Conservation (phyloP, 2,888 invertebrate species). For the Thereva nobilitata region DNA sequence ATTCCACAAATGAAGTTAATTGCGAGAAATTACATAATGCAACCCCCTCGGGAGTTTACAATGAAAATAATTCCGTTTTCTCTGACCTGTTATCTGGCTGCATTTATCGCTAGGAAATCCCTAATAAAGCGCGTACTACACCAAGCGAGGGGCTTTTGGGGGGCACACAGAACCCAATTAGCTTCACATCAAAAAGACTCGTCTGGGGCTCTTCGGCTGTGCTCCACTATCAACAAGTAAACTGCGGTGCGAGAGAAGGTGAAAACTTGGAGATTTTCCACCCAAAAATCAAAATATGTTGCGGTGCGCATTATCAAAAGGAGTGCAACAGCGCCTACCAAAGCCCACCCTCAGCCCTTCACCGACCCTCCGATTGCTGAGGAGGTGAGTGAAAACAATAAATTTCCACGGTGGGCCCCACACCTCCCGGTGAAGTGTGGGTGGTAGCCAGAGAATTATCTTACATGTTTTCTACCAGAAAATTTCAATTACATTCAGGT, state of each 20-base stretch:
- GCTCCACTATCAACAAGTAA: slow-evolving; percentile 32
- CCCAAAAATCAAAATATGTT: slow-evolving; percentile 33
- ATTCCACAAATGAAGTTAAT: too few relatives aligned
- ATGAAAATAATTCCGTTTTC: neutral
- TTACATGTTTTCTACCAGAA: slow-evolving; percentile 10
- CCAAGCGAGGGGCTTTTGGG: too few relatives aligned
- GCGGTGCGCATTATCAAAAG: slow-evolving; percentile 42
- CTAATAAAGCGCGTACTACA: neutral
- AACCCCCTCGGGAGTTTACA: too few relatives aligned
- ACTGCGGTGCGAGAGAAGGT: slow-evolving; percentile 2
- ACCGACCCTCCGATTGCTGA: slow-evolving; percentile 9
- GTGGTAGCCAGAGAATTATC: slow-evolving; percentile 8
- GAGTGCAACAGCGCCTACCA: slow-evolving; percentile 41
- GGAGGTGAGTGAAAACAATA: slow-evolving; percentile 33
- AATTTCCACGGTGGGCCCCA: slow-evolving; percentile 24
- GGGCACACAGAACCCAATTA: too few relatives aligned
- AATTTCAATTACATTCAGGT: neutral
- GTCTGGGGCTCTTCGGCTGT: slow-evolving; percentile 1
- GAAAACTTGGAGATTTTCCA: slow-evolving; percentile 19
- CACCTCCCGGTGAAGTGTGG: slow-evolving; percentile 8
- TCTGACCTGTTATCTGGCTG: slow-evolving; percentile 9
- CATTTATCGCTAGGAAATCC: slow-evolving; percentile 17
- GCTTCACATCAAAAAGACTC: neutral
- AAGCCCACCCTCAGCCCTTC: slow-evolving; percentile 16
- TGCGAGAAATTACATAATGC: too few relatives aligned